phyloP scores from a whole-genome alignment of 1,140 invertebrate species.

The Lepidurus packardi region DNA sequence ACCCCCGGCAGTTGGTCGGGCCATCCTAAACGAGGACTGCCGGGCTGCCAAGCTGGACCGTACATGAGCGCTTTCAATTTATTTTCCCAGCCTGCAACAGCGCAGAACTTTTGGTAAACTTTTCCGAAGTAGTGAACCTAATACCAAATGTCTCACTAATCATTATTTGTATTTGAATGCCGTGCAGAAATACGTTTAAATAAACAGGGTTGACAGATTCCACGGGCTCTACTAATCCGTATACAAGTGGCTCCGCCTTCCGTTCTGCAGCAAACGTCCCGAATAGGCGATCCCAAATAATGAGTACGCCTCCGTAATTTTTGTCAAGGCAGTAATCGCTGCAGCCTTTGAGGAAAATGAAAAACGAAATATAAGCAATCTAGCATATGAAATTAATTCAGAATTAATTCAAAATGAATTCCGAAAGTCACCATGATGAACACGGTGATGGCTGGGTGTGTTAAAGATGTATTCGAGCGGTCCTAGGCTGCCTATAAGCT shows the following conservation, averaged over 20 bases:
- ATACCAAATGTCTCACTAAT: slow-evolving; percentile 35
- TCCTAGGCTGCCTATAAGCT: slow-evolving; percentile 49
- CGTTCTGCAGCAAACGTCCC: slow-evolving; percentile 52
- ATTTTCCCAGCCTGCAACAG: slow-evolving; percentile 53
- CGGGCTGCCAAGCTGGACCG: slow-evolving; percentile 82
- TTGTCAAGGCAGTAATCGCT: slow-evolving; percentile 43
- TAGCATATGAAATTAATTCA: no score
- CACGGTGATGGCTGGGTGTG: slow-evolving; percentile 46
- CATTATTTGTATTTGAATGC: neutral
- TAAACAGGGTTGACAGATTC: slow-evolving; percentile 50
- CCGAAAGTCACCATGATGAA: no score
- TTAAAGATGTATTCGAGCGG: slow-evolving; percentile 55
- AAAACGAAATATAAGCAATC: slow-evolving; percentile 55
- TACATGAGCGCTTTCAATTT: slow-evolving; percentile 67
- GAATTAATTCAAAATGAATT: no score
- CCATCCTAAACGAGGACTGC: slow-evolving; percentile 64
- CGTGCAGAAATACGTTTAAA: slow-evolving; percentile 45
- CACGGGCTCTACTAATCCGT: slow-evolving; percentile 51
- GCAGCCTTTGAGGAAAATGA: slow-evolving; percentile 55
- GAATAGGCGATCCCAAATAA: slow-evolving; percentile 55
- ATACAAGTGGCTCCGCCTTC: slow-evolving; percentile 48
- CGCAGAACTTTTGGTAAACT: slow-evolving; percentile 55
- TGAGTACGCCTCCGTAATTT: slow-evolving; percentile 57
- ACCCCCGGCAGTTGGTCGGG: slow-evolving; percentile 27
- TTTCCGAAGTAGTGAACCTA: slow-evolving; percentile 66